A percentile compares a stretch with the other conserved stretches of the same genome.
Evolutionary conservation across 2,888 invertebrate species (phyloP).

Genomic region (Thumatha senex): DNA sequence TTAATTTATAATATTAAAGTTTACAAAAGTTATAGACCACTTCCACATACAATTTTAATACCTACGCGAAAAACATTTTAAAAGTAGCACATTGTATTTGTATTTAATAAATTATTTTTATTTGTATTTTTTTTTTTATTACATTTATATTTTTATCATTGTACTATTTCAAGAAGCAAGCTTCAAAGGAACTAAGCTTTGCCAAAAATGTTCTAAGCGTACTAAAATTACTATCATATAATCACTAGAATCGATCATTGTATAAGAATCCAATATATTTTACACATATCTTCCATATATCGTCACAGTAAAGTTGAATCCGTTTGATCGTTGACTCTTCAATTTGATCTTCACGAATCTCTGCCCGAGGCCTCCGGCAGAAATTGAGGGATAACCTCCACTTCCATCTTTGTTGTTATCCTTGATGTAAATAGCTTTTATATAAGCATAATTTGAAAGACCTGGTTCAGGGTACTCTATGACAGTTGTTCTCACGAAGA

Average conservation of each 20-base stretch:
- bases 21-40: too few relatives aligned
- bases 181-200: background rate
- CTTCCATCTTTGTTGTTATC: constrained; percentile 62
- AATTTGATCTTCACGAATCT: constrained; percentile 69
- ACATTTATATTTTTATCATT: too few relatives aligned
- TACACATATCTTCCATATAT: constrained; percentile 68
- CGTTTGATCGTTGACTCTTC: constrained; percentile 65
- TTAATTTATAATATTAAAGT: too few relatives aligned
- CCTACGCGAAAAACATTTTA: too few relatives aligned
- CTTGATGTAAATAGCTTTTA: constrained; percentile 63
- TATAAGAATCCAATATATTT: background rate
- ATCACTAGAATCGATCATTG: background rate
- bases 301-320: constrained; percentile 72
- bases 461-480: constrained; percentile 68
- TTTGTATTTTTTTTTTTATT: too few relatives aligned
- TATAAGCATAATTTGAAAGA: constrained; percentile 60
- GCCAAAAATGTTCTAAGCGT: background rate
- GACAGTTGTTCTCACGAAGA: constrained; percentile 56
- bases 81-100: too few relatives aligned
- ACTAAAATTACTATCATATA: background rate
- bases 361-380: constrained; percentile 71
- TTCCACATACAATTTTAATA: too few relatives aligned
- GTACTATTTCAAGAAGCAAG: too few relatives aligned
- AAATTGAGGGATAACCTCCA: constrained; percentile 67
- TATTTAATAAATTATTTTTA: too few relatives aligned